These are phyloP conservation scores for Cyprinella venusta DNA, from an alignment of 2,797 vertebrate species.

Conservation along the genomic window DNA sequence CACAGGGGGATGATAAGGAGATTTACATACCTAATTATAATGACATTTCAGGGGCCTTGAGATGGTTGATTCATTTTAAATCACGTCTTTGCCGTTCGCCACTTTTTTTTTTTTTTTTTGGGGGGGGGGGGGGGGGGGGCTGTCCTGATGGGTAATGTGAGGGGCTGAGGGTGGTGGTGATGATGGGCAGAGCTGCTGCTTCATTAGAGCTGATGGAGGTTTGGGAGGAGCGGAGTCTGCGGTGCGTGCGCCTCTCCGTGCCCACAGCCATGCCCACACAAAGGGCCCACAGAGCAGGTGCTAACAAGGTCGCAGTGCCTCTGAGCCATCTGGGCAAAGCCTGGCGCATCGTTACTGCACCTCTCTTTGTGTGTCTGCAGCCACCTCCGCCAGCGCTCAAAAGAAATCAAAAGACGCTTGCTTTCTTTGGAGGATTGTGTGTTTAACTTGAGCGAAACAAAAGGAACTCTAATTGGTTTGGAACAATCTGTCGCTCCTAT, in stretches of 20 bases:
- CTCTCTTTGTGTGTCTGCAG: conserved; percentile 72
- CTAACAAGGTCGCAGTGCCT: conserved; percentile 82
- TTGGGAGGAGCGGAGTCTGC: conserved; percentile 66
- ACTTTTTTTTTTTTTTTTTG: conserved; percentile 66
- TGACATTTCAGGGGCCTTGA: conserved; percentile 77
- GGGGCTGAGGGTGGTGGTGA: conserved; percentile 76
- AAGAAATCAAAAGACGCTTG: conserved; percentile 79
- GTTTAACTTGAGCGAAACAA: conserved; percentile 79
- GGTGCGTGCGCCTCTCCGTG: conserved; percentile 74
- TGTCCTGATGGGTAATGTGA: conserved; percentile 69
- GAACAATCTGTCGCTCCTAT: conserved; percentile 78
- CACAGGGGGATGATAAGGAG: conserved; percentile 79
- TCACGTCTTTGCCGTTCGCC: conserved; percentile 72
- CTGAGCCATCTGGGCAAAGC: conserved; percentile 79
- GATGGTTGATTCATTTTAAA: conserved; percentile 75
- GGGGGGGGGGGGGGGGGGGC: conserved; percentile 50
- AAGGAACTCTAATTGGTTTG: conserved; percentile 82
- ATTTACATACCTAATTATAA: conserved; percentile 85
- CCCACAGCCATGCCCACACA: conserved; percentile 79
- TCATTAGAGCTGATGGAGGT: conserved; percentile 80
- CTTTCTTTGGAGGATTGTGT: conserved; percentile 77
- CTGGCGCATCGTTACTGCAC: conserved; percentile 61
- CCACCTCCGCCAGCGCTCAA: conserved; percentile 76
- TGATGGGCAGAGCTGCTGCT: conserved; percentile 79
- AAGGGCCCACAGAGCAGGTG: conserved; percentile 83